phyloP scores from a whole-genome alignment of 2,113 vertebrate genomes.

The Cottus gobio region DNA sequence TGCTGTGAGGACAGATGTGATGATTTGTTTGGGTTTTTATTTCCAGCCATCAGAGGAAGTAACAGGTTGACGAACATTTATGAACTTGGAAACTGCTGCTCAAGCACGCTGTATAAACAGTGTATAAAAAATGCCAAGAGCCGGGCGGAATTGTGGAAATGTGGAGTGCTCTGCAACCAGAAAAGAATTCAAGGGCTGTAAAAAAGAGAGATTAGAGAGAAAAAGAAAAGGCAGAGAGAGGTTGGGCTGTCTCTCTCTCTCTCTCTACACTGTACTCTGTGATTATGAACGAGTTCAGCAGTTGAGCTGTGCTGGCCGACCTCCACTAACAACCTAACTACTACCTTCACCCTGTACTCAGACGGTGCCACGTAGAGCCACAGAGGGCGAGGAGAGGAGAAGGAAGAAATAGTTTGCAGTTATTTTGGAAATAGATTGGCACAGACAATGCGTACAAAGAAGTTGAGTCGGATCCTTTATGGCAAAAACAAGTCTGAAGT shows the following conservation, averaged over 20 bases:
- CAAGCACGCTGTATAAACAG: conserved; percentile 27
- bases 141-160: conserved; percentile 5
- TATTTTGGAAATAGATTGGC: conserved; percentile 43
- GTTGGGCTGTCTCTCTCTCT: conserved; percentile 18
- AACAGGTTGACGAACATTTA: conserved; percentile 1
- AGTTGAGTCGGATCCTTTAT: conserved; percentile 12
- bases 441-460: conserved; percentile 34
- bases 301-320: conserved; percentile 46
- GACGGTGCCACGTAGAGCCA: conserved; percentile 60
- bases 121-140: conserved; percentile 23
- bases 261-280: conserved; percentile 34
- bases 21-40: neutral
- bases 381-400: conserved; percentile 20
- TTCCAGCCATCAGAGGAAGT: conserved; percentile 1
- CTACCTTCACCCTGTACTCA: conserved; percentile 55
- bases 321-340: conserved; percentile 68
- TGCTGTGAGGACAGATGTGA: neutral
- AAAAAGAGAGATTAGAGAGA: conserved; percentile 45
- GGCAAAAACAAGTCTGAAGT: conserved; percentile 13
- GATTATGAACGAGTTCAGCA: conserved; percentile 66
- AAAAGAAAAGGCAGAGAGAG: conserved; percentile 28
- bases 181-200: conserved; percentile 37
- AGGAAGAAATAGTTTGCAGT: conserved; percentile 42
- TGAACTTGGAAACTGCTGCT: conserved; percentile 21
- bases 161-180: neutral